Percentiles rank a stretch among this genome's conserved stretches.
These are phyloP conservation scores for Pseudeuparius sepicola DNA, from an alignment of 2,888 invertebrate species.

Conservation along the genomic window DNA sequence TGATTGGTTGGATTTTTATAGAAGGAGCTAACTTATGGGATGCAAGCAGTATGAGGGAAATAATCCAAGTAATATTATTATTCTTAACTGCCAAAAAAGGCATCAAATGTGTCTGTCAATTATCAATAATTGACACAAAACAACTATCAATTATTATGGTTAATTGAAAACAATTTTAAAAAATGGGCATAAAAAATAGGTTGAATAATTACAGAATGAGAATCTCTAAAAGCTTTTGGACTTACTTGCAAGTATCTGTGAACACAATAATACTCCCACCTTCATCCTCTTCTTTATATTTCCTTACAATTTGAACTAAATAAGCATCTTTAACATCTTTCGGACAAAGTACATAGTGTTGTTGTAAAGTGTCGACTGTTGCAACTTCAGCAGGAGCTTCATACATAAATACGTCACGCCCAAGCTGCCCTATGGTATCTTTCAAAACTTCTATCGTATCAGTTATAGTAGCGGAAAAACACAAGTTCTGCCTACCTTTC, in stretches of 20 bases:
- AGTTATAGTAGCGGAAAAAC: slow-evolving; percentile 95
- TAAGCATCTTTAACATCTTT: slow-evolving; percentile 88
- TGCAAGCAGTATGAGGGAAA: too few relatives aligned
- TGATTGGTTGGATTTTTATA: too few relatives aligned
- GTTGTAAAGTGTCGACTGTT: slow-evolving; percentile 83
- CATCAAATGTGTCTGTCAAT: too few relatives aligned
- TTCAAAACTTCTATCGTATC: slow-evolving; percentile 64
- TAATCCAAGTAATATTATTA: too few relatives aligned
- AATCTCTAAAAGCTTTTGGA: not conserved
- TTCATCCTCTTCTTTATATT: slow-evolving; percentile 61
- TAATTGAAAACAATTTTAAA: not conserved
- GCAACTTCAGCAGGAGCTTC: slow-evolving; percentile 63
- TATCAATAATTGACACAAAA: too few relatives aligned
- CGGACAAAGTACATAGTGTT: slow-evolving; percentile 85
- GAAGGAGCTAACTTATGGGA: too few relatives aligned
- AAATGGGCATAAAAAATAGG: slow-evolving; percentile 2
- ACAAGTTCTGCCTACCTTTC: slow-evolving; percentile 69
- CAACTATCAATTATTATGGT: too few relatives aligned
- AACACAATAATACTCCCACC: slow-evolving; percentile 87
- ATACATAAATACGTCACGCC: slow-evolving; percentile 50
- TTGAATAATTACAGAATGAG: slow-evolving; percentile 1
- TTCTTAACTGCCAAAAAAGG: too few relatives aligned
- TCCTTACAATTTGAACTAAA: slow-evolving; percentile 70
- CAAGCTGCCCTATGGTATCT: slow-evolving; percentile 48
- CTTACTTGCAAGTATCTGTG: slow-evolving; percentile 90